phyloP scores from a whole-genome alignment of 2,888 invertebrate species.

The Hylaea fasciaria region DNA sequence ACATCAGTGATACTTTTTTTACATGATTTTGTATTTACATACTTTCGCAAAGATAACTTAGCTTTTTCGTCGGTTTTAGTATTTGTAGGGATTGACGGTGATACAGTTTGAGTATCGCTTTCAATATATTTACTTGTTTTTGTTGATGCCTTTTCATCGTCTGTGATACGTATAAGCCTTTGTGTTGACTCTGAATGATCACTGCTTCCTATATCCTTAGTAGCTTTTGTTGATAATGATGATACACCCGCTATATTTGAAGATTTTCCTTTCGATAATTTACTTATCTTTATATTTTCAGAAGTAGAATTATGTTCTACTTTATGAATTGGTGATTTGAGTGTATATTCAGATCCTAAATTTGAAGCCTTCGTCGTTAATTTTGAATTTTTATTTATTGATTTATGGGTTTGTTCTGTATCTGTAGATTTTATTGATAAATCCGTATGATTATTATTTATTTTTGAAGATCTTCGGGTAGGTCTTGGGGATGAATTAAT shows the following conservation, averaged over 20 bases:
- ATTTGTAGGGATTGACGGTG: background rate
- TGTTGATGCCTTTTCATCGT: background rate
- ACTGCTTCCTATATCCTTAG: background rate
- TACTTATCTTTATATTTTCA: background rate
- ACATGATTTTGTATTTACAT: background rate
- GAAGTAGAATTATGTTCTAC: background rate
- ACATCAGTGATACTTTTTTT: background rate
- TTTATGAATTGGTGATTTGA: background rate
- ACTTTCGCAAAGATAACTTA: background rate
- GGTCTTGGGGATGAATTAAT: background rate
- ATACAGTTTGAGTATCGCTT: background rate
- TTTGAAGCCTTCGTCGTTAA: background rate
- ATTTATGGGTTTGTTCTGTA: background rate
- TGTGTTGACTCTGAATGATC: background rate
- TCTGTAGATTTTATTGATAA: background rate
- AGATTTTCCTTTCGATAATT: constrained; percentile 4
- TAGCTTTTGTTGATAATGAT: background rate
- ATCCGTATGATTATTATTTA: background rate
- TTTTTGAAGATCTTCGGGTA: constrained; percentile 3
- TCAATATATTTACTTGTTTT: background rate
- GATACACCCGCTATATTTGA: background rate
- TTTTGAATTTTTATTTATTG: background rate
- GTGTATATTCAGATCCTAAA: background rate
- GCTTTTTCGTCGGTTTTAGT: constrained; percentile 1
- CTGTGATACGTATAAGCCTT: no score